Evolutionary conservation across 2,888 invertebrate genomes (phyloP), one percentile per base, ranked within the genome.

Genomic region (Clanis bilineata): DNA sequence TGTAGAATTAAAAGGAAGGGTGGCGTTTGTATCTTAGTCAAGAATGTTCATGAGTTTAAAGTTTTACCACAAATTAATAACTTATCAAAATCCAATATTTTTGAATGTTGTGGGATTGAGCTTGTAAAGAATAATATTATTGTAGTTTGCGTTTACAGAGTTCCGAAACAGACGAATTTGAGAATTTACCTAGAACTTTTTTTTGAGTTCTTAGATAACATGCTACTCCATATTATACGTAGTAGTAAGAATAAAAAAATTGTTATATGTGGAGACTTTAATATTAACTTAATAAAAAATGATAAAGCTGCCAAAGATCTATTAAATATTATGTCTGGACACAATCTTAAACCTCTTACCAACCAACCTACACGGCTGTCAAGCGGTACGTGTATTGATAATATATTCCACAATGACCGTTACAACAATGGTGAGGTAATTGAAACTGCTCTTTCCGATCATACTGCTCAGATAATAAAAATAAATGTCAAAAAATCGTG

Each of bases 401-500:
- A 60, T 21, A 60, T 60, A 47, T 32, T 60, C 39, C 60, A 60
- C 38, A 60, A 60, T 45, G 47, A 56, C n/a, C 38, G 47, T 21
- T 23, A 38, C 39, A 60, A 60, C 18, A 57, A 56, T 28, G 56
- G 56, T 6, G 60, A 57, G 56, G 18, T 60, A 39, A 56, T 60
- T 39, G 56, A 60, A 9, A 60, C 56, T 32, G 60, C 60, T 10
- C 56, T 56, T 18, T 56, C 60, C 6, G 56, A 60, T 47, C 60
- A 60, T 23, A 60, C 56, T n/a, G 60, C 60, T 3, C 60, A 60
- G 12, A 56, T 60, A 12, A 41, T 60, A 54, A 58, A 58, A 58
- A 39, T 22, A 23, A 56, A 21, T 23, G 41, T 56, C 1, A 39
- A 56, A 56, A 56, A 56, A 56, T 12, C 56, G 12, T 56, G 56